A percentile compares a stretch with the other conserved stretches of the same genome.
Conservation (phyloP, 2,797 vertebrate species). For the Rousettus madagascariensis region DNA sequence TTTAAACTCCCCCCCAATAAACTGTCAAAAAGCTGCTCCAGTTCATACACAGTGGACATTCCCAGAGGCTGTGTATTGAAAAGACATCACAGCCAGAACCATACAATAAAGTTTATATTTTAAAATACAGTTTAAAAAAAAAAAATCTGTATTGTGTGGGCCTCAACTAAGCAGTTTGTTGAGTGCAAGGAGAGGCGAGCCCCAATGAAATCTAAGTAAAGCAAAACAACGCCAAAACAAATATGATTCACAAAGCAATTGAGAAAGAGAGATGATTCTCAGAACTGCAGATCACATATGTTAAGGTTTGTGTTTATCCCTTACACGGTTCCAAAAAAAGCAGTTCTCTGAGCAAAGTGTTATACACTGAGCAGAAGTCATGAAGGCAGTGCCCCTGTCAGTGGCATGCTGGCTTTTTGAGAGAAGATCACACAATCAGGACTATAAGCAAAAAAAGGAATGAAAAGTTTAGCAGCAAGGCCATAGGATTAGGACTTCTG, state of each 20-base stretch:
- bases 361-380: neutral
- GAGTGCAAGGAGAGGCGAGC: neutral
- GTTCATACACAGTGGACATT: constrained; percentile 45
- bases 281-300: neutral
- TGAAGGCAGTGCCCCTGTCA: neutral
- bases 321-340: neutral
- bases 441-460: neutral
- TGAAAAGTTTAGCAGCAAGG: neutral
- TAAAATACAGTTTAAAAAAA: constrained; percentile 47
- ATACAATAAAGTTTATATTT: constrained; percentile 2
- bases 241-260: neutral
- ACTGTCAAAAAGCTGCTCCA: constrained; percentile 64
- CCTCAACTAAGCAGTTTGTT: neutral
- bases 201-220: neutral
- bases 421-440: neutral
- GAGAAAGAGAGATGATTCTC: neutral
- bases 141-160: neutral
- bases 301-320: neutral
- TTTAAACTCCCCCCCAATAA: constrained; percentile 68
- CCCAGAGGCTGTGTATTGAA: constrained; percentile 12
- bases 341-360: neutral
- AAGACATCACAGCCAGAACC: neutral
- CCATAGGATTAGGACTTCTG: neutral
- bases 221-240: neutral
- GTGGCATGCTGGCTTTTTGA: neutral